phyloP scores from a whole-genome alignment of 2,888 invertebrate genomes.

The Linhomoeus sp. region DNA sequence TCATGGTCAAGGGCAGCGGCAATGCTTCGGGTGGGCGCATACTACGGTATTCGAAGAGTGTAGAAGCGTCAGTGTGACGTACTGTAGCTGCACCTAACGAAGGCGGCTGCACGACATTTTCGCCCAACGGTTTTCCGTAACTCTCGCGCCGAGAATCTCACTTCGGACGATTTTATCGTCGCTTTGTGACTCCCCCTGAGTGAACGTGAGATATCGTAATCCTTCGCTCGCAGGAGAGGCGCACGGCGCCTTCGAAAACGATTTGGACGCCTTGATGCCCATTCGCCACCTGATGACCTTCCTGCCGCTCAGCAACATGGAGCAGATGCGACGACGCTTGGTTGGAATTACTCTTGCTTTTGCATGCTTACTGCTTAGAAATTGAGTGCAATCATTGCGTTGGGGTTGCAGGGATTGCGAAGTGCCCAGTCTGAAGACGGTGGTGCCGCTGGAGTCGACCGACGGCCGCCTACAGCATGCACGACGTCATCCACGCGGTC shows the following conservation, averaged over 20 bases:
- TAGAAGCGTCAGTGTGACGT: no score
- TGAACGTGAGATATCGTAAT: neutral
- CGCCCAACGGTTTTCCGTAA: no score
- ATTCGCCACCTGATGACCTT: slow-evolving; percentile 41
- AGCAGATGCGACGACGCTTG: slow-evolving; percentile 39
- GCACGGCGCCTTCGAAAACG: slow-evolving; percentile 45
- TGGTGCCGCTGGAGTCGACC: slow-evolving; percentile 44
- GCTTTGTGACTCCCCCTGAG: neutral
- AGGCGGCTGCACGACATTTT: no score
- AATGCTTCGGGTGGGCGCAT: no score
- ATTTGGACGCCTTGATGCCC: slow-evolving; percentile 42
- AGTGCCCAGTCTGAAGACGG: slow-evolving; percentile 42
- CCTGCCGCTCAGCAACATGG: slow-evolving; percentile 41
- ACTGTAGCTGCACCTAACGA: no score
- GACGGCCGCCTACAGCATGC: slow-evolving; percentile 45
- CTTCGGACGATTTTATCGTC: no score
- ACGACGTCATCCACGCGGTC: slow-evolving; percentile 26
- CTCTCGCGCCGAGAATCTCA: slow-evolving; percentile 48
- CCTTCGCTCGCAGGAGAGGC: slow-evolving; percentile 41
- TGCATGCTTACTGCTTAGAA: no score
- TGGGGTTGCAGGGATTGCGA: slow-evolving; percentile 34
- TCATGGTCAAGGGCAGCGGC: slow-evolving; percentile 47
- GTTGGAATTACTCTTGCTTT: no score
- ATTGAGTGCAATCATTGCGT: no score
- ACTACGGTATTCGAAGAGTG: no score